Conservation (phyloP, 2,888 invertebrate species). For the Hypselothyrea guttata region DNA sequence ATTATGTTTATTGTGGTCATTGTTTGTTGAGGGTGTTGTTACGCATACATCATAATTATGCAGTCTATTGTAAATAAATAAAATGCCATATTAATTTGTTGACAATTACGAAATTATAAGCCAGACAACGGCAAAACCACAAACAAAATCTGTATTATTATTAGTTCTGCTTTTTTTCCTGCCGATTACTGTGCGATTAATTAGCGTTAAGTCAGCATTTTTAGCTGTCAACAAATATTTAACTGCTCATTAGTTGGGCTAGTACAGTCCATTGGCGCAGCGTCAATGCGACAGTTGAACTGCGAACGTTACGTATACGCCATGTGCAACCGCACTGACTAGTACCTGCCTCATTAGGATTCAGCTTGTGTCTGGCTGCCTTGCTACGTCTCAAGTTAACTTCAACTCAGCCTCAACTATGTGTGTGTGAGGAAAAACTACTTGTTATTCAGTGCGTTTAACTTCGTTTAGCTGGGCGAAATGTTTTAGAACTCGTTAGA, state of each 20-base stretch:
- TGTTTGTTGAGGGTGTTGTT: constrained; percentile 20
- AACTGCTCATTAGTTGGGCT: constrained; percentile 63
- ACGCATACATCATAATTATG: constrained; percentile 64
- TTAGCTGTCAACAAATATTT: constrained; percentile 66
- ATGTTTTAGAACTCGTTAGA: constrained; percentile 73
- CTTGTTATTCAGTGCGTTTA: constrained; percentile 73
- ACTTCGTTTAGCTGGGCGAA: constrained; percentile 73
- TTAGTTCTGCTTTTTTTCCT: neutral
- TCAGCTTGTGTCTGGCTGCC: constrained; percentile 55
- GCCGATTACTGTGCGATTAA: constrained; percentile 67
- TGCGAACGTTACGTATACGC: constrained; percentile 55
- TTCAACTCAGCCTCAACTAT: constrained; percentile 40
- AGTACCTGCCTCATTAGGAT: constrained; percentile 65
- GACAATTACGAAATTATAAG: constrained; percentile 67
- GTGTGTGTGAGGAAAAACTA: constrained; percentile 45
- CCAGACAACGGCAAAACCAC: constrained; percentile 39
- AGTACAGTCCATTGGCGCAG: constrained; percentile 18
- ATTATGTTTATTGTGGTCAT: constrained; percentile 28
- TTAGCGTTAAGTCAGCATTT: constrained; percentile 54
- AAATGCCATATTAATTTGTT: constrained; percentile 68
- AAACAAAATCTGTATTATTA: constrained; percentile 20
- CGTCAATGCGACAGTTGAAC: constrained; percentile 29
- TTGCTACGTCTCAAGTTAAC: constrained; percentile 56
- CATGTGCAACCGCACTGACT: constrained; percentile 46
- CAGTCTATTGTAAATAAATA: constrained; percentile 54